These are phyloP conservation scores for Columbina picui DNA, from an alignment of 2,113 vertebrate genomes.

Conservation along the genomic window DNA sequence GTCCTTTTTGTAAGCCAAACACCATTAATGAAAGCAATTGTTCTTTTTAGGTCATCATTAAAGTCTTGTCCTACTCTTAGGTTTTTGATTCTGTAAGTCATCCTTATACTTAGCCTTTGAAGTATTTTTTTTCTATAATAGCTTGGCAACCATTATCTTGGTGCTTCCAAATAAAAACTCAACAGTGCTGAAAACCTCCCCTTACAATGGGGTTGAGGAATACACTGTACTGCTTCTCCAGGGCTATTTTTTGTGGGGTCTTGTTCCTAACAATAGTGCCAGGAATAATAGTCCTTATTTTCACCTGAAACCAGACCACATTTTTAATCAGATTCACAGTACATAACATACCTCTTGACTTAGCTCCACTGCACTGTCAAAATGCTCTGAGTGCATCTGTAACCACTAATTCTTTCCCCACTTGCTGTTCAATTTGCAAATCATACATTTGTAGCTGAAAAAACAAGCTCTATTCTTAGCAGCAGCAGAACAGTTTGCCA, in stretches of 20 bases:
- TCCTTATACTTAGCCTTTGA: neutral
- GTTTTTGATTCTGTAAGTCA: neutral
- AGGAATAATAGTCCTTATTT: constrained; percentile 44
- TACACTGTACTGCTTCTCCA: constrained; percentile 1
- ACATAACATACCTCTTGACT: constrained; percentile 48
- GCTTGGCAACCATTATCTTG: constrained; percentile 8
- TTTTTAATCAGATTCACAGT: constrained; percentile 32
- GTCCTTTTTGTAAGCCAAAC: neutral
- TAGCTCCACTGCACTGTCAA: neutral
- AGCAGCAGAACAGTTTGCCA: neutral
- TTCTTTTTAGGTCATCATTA: neutral
- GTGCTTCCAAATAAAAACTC: constrained; percentile 14
- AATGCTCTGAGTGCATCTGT: neutral
- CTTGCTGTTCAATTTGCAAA: constrained; percentile 45
- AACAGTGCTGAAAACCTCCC: neutral
- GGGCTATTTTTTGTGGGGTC: neutral
- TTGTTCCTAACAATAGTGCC: neutral
- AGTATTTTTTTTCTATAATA: neutral
- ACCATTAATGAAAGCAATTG: neutral
- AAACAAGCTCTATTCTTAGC: constrained; percentile 57
- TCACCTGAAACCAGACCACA: constrained; percentile 26
- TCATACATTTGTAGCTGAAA: constrained; percentile 38
- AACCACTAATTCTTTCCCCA: constrained; percentile 20
- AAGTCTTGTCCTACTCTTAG: neutral
- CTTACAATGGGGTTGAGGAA: constrained; percentile 11